Percentiles rank a stretch among this genome's conserved stretches.
phyloP scores from a whole-genome alignment of 1,140 invertebrate genomes.

The Sinella curviseta region DNA sequence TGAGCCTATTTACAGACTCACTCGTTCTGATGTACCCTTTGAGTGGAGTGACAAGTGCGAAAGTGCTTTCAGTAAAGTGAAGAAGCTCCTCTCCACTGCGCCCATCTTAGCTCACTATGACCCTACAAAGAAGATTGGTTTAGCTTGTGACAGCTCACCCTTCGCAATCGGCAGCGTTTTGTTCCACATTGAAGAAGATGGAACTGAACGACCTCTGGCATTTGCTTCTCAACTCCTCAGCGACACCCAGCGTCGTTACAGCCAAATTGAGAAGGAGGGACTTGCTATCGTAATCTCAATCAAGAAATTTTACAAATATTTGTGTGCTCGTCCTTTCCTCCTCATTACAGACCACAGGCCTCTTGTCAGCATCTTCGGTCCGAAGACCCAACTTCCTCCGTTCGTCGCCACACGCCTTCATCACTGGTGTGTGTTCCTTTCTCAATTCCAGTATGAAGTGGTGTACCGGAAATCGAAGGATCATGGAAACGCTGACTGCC shows the following conservation, averaged over 20 bases:
- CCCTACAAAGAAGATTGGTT: conserved; percentile 57
- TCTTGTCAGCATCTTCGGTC: conserved; percentile 54
- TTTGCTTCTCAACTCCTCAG: conserved; percentile 58
- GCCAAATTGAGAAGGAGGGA: conserved; percentile 61
- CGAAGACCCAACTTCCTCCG: conserved; percentile 51
- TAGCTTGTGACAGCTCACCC: conserved; percentile 56
- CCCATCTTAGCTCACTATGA: conserved; percentile 54
- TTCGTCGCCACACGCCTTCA: conserved; percentile 52
- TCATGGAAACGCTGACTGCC: conserved; percentile 51
- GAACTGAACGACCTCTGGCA: conserved; percentile 56
- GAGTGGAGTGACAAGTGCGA: conserved; percentile 49
- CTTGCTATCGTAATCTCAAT: conserved; percentile 58
- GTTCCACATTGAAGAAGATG: conserved; percentile 52
- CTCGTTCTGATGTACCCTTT: conserved; percentile 47
- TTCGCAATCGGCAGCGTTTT: conserved; percentile 57
- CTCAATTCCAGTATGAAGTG: conserved; percentile 53
- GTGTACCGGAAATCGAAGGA: conserved; percentile 49
- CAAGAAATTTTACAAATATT: conserved; percentile 59
- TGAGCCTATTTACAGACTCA: conserved; percentile 49
- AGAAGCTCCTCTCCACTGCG: conserved; percentile 35
- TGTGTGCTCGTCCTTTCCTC: conserved; percentile 55
- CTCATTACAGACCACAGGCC: conserved; percentile 59
- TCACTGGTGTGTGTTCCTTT: conserved; percentile 53
- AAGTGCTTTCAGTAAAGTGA: conserved; percentile 49
- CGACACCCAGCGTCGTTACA: conserved; percentile 58